These are phyloP conservation scores for Mastomys natalensis DNA, from an alignment of 2,113 vertebrate species.

Conservation along the genomic window DNA sequence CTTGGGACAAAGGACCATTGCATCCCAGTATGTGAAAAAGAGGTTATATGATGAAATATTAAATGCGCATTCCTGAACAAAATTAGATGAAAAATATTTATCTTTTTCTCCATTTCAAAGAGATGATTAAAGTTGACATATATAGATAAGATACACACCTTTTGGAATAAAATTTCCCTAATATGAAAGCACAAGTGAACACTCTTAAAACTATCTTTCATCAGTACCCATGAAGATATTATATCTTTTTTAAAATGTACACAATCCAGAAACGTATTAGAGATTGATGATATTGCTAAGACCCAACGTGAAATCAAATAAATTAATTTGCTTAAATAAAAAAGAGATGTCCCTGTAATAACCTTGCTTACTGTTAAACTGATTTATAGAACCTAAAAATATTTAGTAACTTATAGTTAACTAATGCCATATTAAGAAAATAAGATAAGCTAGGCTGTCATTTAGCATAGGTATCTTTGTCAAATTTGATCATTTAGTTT, in stretches of 20 bases:
- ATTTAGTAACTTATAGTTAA: neutral
- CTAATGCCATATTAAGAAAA: neutral
- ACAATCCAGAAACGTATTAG: neutral
- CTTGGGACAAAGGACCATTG: neutral
- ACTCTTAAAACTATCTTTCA: neutral
- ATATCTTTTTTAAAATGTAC: neutral
- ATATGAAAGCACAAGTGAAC: neutral
- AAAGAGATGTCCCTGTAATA: accelerated
- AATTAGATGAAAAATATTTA: no score
- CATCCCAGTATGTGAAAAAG: neutral
- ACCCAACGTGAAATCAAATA: neutral
- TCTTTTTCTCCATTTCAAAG: neutral
- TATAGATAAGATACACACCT: neutral
- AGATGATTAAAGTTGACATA: neutral
- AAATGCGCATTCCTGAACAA: neutral
- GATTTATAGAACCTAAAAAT: neutral
- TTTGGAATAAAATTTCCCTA: neutral
- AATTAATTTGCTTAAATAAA: neutral
- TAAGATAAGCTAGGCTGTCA: neutral
- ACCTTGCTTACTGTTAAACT: neutral
- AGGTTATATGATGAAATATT: neutral
- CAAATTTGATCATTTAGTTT: neutral
- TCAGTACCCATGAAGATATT: no score
- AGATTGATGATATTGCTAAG: neutral
- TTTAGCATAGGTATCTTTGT: neutral